Evolutionary conservation across 2,888 invertebrate genomes (phyloP).

Genomic region (Athalia circularis): DNA sequence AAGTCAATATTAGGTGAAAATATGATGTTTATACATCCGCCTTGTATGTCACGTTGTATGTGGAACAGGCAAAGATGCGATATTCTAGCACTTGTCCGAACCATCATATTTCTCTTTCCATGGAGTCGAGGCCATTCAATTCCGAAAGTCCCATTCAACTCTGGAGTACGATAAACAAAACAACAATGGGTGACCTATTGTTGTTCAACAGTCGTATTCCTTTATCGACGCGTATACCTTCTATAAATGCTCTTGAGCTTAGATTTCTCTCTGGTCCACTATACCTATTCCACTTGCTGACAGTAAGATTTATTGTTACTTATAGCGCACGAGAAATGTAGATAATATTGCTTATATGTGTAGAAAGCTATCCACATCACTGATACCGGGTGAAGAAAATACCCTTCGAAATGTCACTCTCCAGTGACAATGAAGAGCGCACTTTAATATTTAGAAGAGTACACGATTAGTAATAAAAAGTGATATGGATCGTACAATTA

Average conservation of each 20-base stretch:
- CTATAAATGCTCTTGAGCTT: conserved; percentile 30
- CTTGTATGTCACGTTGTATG: background rate
- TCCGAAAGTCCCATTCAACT: conserved; percentile 31
- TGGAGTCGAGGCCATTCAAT: conserved; percentile 21
- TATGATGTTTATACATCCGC: background rate
- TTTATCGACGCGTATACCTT: conserved; percentile 18
- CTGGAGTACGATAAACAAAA: conserved; percentile 33
- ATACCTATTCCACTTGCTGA: background rate
- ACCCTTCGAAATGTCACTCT: too few relatives aligned
- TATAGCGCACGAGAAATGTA: background rate
- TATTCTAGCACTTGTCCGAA: conserved; percentile 24
- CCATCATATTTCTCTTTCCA: conserved; percentile 27
- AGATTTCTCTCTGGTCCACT: conserved; percentile 2
- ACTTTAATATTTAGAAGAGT: too few relatives aligned
- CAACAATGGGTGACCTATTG: conserved; percentile 37
- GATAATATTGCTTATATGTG: background rate
- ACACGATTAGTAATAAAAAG: too few relatives aligned
- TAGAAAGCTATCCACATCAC: too few relatives aligned
- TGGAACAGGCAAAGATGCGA: conserved; percentile 13
- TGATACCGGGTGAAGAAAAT: too few relatives aligned
- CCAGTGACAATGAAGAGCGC: too few relatives aligned
- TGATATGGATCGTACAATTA: too few relatives aligned
- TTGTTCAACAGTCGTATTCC: conserved; percentile 36
- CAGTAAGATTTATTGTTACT: conserved; percentile 10
- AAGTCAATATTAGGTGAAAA: too few relatives aligned